Base-by-base conservation (phyloP, 2,113 vertebrate species). In the Falcunculus frontatus region DNA sequence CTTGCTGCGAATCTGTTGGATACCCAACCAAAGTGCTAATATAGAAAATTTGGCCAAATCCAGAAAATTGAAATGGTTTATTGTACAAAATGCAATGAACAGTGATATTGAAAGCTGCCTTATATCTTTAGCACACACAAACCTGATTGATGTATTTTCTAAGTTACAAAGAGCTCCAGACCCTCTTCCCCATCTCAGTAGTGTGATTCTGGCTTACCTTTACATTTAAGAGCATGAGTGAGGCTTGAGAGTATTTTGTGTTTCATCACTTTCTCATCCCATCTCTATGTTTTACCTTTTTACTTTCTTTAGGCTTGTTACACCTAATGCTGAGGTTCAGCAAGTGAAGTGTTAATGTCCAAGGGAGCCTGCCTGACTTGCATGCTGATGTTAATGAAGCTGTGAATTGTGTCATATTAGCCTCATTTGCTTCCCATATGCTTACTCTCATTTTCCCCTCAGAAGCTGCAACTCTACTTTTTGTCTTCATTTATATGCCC, bases 361-460 rank as follows among this genome's bases (percentile, higher is more conserved):
- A 55, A 67, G 13, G 52, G 13, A 84, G 82, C 27, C 67, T 85
- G 70, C 81, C 85, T 93, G 91, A 65, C 75, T 95, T 56, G 76
- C 53, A 83, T 77, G n/a, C 69, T 90, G 91, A 93, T 97, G 67
- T 83, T 92, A 91, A 83, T 92, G 89, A 81, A 96, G 88, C 76
- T 75, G 87, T 94, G 91, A 89, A 69, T 93, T 92, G 87, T 96
- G 87, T 90, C 79, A 44, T 96, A 82, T 88, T 95, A 95, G 69
- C 62, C 67, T 95, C 73, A 80, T 96, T 94, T 94, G 4, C 74
- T 94, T 96, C 63, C 89, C 91, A 92, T 97, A 96, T 95, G 89
- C 84, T 96, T 94, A 94, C 25, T 91, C 75, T 96, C 69, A 63
- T 91, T 92, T 95, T 52, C 62, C 53, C 37, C 52, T 90, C 72